Evolutionary conservation across 2,797 vertebrate genomes (phyloP).

Genomic region (Lepilemur septentrionalis): DNA sequence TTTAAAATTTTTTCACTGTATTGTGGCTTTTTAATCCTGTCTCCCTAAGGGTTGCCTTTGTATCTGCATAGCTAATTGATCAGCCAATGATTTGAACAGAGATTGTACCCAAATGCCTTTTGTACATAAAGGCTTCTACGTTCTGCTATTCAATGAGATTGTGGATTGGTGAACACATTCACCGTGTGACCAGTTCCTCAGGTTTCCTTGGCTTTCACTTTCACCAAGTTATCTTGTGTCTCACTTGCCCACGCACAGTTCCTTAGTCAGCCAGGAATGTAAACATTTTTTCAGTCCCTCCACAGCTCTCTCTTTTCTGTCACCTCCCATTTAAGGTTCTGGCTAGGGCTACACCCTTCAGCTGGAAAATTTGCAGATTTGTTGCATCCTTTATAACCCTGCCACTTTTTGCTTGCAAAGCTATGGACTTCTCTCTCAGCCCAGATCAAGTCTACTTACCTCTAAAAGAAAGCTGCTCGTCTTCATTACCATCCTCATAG

Average conservation of each 20-base stretch:
- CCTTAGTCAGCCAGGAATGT: background rate
- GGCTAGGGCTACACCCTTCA: background rate
- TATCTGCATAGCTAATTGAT: background rate
- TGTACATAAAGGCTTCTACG: background rate
- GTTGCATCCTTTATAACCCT: fast-evolving
- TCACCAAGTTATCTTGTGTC: background rate
- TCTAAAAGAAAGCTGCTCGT: background rate
- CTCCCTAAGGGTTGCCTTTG: background rate
- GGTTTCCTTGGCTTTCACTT: background rate
- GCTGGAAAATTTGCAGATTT: background rate
- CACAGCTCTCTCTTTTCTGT: background rate
- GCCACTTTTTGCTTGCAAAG: background rate
- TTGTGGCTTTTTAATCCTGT: background rate
- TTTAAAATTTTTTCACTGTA: background rate
- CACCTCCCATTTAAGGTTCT: background rate
- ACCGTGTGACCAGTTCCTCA: background rate
- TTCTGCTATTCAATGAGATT: background rate
- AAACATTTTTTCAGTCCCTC: background rate
- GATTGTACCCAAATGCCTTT: background rate
- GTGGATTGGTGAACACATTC: background rate
- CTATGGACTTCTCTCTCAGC: background rate
- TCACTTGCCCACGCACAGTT: background rate
- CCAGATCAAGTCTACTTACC: background rate
- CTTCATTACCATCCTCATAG: background rate
- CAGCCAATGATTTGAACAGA: background rate